Conservation (phyloP, 2,113 vertebrate species). For the Rhabdornis inornatus region DNA sequence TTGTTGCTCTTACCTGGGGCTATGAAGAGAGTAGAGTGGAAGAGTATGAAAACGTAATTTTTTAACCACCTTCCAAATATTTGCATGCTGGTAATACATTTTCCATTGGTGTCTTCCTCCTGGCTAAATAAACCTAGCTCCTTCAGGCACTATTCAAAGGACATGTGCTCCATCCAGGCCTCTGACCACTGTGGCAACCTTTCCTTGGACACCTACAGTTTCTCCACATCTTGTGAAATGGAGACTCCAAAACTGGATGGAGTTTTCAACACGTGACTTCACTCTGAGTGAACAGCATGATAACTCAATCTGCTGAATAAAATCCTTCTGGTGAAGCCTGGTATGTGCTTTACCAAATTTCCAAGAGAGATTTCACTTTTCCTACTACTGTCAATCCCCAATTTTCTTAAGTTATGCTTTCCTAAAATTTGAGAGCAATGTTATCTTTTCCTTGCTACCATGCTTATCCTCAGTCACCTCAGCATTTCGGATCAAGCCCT, state of each 20-base stretch:
- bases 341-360: background rate
- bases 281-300: background rate
- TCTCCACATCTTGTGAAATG: fast-evolving
- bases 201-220: background rate
- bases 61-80: background rate
- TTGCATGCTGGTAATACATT: background rate
- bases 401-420: background rate
- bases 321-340: background rate
- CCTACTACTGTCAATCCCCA: background rate
- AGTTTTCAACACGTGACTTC: background rate
- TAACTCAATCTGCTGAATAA: background rate
- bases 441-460: background rate
- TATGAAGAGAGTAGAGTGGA: background rate
- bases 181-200: background rate
- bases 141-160: background rate
- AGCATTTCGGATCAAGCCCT: background rate
- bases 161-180: background rate
- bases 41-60: background rate
- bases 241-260: background rate
- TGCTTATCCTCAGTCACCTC: background rate
- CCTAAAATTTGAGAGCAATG: background rate
- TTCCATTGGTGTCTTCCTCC: background rate
- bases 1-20: background rate
- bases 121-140: background rate
- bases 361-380: background rate